Percentiles rank a stretch among this genome's conserved stretches.
These are phyloP conservation scores for Tachycineta bicolor DNA, from an alignment of 2,113 vertebrate species.

Conservation along the genomic window DNA sequence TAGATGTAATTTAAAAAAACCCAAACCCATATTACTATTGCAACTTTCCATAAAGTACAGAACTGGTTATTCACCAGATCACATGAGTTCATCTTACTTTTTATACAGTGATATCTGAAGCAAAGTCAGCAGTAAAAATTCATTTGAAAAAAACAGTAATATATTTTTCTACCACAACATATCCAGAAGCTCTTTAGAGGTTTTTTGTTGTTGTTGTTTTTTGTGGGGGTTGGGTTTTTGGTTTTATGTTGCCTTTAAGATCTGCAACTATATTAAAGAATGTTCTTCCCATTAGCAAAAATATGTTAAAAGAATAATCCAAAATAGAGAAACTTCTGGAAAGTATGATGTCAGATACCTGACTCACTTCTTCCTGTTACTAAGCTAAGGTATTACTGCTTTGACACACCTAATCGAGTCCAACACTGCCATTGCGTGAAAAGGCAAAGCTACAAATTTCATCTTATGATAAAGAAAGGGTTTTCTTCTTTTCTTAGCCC, in stretches of 20 bases:
- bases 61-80: not conserved
- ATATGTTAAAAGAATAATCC: not conserved
- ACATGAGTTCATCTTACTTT: not conserved
- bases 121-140: not conserved
- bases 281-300: not conserved
- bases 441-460: not conserved
- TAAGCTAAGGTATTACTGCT: not conserved
- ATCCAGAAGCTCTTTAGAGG: not conserved
- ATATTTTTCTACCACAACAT: not conserved
- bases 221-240: too few relatives aligned
- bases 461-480: not conserved
- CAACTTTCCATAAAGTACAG: not conserved
- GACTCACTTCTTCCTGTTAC: not conserved
- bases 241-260: not conserved
- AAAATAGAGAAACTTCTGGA: not conserved
- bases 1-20: rapidly evolving
- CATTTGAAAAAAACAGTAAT: not conserved
- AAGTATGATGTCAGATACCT: not conserved
- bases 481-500: not conserved
- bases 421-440: not conserved
- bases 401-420: not conserved
- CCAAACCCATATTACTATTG: not conserved
- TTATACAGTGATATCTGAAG: not conserved
- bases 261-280: not conserved
- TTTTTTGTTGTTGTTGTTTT: not conserved